Evolutionary conservation across 2,797 vertebrate genomes (phyloP).

Genomic region (Eidolon dupreanum): DNA sequence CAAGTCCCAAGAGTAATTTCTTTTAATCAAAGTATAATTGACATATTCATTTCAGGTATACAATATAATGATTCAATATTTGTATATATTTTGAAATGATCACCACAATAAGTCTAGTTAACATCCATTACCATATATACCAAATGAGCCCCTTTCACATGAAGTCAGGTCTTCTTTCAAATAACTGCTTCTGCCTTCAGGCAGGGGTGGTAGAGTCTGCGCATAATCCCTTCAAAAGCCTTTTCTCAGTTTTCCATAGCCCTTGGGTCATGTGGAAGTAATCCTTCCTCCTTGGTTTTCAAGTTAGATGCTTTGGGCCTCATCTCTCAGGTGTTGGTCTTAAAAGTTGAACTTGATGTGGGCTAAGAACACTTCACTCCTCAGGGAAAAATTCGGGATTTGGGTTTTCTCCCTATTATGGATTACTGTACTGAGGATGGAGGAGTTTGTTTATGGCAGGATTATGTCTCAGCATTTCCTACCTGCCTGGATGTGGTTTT

Average conservation of each 20-base stretch:
- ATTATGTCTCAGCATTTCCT: neutral
- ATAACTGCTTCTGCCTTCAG: neutral
- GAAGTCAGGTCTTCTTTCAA: neutral
- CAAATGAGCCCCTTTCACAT: neutral
- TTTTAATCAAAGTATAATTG: neutral
- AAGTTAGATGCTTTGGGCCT: neutral
- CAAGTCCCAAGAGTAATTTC: neutral
- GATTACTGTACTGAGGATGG: neutral
- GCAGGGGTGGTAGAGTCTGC: neutral
- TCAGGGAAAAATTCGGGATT: neutral
- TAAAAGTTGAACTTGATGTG: neutral
- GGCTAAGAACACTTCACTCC: neutral
- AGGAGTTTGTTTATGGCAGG: neutral
- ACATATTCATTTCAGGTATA: neutral
- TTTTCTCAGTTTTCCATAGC: neutral
- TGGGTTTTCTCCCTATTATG: neutral
- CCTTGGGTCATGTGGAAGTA: rapidly evolving
- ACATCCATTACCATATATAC: neutral
- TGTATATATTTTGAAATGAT: neutral
- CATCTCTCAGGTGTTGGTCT: neutral
- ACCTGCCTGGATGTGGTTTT: neutral
- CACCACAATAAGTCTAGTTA: neutral
- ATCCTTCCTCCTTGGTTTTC: neutral
- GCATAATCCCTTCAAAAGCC: neutral
- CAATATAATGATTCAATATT: neutral